These are phyloP conservation scores for Cyclophora albipunctata DNA, from an alignment of 2,888 invertebrate genomes.

Conservation along the genomic window DNA sequence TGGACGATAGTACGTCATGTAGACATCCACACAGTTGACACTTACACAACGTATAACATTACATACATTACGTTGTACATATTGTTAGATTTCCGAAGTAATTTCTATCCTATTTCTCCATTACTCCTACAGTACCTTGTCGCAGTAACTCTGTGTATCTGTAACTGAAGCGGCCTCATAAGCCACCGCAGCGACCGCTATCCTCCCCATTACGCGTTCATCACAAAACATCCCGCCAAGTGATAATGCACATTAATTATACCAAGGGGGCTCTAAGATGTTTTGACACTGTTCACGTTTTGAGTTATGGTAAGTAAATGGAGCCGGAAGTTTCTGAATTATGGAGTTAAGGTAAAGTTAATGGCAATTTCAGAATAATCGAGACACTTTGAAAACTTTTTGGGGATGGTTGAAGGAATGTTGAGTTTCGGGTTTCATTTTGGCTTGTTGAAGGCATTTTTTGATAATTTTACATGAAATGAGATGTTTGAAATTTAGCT, in stretches of 20 bases:
- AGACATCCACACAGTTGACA: too few species aligned
- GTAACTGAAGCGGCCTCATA: conserved; percentile 43
- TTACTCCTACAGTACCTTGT: too few species aligned
- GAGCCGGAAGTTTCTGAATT: conserved; percentile 22
- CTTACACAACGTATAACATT: too few species aligned
- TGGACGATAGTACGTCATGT: too few species aligned
- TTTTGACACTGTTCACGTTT: conserved; percentile 48
- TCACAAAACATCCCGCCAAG: conserved; percentile 54
- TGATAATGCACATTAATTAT: conserved; percentile 65
- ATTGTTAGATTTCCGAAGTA: too few species aligned
- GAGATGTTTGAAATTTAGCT: too few species aligned
- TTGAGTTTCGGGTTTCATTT: conserved; percentile 1
- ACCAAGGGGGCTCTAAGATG: conserved; percentile 41
- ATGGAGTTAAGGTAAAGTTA: conserved; percentile 12
- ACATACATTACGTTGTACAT: too few species aligned
- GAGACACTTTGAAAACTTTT: conserved; percentile 10
- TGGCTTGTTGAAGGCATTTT: background rate
- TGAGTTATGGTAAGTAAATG: conserved; percentile 47
- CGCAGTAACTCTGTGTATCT: conserved; percentile 26
- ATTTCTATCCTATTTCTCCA: too few species aligned
- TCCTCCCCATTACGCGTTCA: conserved; percentile 41
- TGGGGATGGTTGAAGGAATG: conserved; percentile 2
- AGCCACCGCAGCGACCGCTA: conserved; percentile 36
- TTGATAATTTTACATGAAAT: background rate
- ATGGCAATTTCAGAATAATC: conserved; percentile 18